Percentiles rank a stretch among this genome's conserved stretches.
Conservation (phyloP, 37 sponge, comb jelly and placozoan genomes). For the Chondrilla cf. caribensis region DNA sequence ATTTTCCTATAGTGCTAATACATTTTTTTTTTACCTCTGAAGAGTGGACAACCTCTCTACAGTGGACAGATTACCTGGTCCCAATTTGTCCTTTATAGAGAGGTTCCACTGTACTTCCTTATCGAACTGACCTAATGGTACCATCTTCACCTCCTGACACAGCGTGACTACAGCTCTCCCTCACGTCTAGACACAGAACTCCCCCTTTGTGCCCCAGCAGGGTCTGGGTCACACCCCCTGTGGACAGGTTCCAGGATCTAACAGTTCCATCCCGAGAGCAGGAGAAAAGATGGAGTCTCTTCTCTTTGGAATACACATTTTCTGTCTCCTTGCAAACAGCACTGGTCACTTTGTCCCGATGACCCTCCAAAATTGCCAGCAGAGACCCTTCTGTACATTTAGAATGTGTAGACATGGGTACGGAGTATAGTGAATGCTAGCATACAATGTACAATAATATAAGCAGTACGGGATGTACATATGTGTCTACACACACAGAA, state of each 20-base stretch:
- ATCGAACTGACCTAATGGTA: conserved; percentile 78
- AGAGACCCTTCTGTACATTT: conserved; percentile 59
- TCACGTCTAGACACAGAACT: conserved; percentile 52
- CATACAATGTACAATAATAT: no score
- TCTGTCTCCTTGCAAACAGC: neutral
- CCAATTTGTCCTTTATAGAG: no score
- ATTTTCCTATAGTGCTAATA: no score
- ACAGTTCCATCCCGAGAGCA: conserved; percentile 66
- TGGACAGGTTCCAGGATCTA: conserved; percentile 65
- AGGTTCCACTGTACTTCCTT: no score
- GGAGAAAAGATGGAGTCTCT: conserved; percentile 31
- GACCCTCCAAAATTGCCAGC: conserved; percentile 67
- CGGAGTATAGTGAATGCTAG: no score
- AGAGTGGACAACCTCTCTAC: no score
- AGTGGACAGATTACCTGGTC: no score
- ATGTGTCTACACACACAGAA: neutral
- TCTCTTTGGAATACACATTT: neutral
- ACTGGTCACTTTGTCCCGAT: conserved; percentile 47
- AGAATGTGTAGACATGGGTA: neutral
- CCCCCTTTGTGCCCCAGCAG: conserved; percentile 62
- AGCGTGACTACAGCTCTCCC: conserved; percentile 41
- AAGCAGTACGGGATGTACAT: no score
- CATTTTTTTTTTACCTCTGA: no score
- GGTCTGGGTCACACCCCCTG: conserved; percentile 52
- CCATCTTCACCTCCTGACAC: conserved; percentile 65